A percentile compares a stretch with the other conserved stretches of the same genome.
Conservation (phyloP, 2,888 invertebrate genomes). For the Stenotaenia linearis region DNA sequence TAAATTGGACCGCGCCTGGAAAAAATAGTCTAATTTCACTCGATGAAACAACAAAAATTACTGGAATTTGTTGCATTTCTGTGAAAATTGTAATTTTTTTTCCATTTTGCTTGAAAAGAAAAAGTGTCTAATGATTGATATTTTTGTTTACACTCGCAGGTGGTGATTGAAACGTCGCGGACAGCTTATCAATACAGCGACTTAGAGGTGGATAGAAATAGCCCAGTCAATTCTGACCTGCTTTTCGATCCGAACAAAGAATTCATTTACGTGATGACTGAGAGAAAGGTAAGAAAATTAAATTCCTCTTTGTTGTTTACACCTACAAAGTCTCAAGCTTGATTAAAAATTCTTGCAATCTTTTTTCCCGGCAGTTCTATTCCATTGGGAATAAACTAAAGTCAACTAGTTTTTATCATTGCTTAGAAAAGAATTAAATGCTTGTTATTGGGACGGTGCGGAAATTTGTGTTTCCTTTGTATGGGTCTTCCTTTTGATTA, state of each 20-base stretch:
- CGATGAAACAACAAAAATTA: no score
- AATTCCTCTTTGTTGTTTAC: background rate
- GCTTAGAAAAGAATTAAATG: background rate
- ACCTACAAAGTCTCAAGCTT: background rate
- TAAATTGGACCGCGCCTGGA: no score
- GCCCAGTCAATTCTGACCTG: conserved; percentile 80
- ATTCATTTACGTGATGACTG: conserved; percentile 91
- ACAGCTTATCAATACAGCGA: conserved; percentile 87
- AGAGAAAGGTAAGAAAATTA: conserved; percentile 62
- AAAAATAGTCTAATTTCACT: no score
- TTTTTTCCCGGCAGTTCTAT: background rate
- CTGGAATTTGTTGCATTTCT: no score
- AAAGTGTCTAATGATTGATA: background rate
- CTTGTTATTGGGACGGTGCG: background rate
- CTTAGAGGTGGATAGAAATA: conserved; percentile 73
- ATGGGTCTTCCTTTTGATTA: background rate
- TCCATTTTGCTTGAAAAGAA: background rate
- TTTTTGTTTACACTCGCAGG: conserved; percentile 52
- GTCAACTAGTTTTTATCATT: background rate
- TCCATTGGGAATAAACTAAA: background rate
- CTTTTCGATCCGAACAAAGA: conserved; percentile 83
- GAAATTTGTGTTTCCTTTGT: background rate
- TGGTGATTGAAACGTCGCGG: conserved; percentile 73
- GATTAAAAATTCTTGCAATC: background rate
- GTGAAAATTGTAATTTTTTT: no score